Percentiles rank a stretch among this genome's conserved stretches.
phyloP scores from a whole-genome alignment of 2,113 vertebrate species.

The Malurus cyaneus region DNA sequence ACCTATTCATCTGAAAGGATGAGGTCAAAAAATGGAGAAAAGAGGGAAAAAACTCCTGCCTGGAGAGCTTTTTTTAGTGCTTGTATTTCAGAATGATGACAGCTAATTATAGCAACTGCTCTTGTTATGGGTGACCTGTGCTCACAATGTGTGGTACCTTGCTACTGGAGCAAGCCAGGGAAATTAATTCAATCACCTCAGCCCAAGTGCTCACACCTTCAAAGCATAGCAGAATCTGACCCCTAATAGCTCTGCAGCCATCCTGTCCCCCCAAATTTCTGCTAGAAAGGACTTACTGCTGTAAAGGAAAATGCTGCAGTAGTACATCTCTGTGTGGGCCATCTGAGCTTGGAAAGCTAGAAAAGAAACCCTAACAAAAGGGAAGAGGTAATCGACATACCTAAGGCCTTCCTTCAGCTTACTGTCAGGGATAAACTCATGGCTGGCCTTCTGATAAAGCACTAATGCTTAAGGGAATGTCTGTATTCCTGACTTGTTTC shows the following conservation, averaged over 20 bases:
- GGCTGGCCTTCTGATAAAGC: background rate
- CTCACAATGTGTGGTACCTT: background rate
- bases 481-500: background rate
- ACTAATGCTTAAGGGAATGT: background rate
- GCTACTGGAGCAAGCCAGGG: background rate
- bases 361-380: background rate
- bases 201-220: rapidly evolving
- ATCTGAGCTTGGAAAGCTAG: background rate
- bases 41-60: background rate
- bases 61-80: background rate
- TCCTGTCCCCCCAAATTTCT: background rate
- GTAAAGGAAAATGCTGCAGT: background rate
- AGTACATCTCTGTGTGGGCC: background rate
- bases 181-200: background rate
- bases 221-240: background rate
- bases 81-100: slow-evolving; percentile 21
- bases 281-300: background rate
- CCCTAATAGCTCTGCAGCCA: background rate
- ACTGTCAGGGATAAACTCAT: background rate
- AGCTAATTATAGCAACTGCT: slow-evolving; percentile 42
- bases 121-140: background rate
- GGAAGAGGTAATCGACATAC: background rate
- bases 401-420: background rate
- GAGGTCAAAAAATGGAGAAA: background rate
- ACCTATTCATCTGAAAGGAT: background rate